phyloP scores from a whole-genome alignment of 2,797 vertebrate species.

The Muraenolepis orangiensis region DNA sequence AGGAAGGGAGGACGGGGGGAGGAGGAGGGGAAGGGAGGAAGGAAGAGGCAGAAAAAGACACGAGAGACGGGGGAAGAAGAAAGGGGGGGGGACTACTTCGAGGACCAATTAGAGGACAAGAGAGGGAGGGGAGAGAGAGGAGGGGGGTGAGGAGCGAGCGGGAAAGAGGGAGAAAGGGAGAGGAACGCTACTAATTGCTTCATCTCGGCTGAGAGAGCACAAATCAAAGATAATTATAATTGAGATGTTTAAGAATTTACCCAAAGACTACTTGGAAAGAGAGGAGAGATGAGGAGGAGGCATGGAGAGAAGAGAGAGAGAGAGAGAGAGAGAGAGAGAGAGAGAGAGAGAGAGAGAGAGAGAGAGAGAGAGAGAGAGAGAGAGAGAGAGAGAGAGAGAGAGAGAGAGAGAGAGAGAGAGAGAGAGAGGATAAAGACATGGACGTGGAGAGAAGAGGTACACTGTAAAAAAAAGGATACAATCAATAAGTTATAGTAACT shows the following conservation, averaged over 20 bases:
- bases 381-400: neutral
- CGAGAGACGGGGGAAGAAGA: too few relatives aligned
- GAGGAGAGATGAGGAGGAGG: conserved; percentile 2
- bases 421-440: too few relatives aligned
- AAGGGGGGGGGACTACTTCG: neutral
- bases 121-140: neutral
- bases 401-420: neutral
- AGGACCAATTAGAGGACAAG: neutral
- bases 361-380: neutral
- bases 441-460: too few relatives aligned
- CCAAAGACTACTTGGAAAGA: conserved; percentile 22
- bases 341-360: neutral
- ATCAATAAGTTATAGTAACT: too few relatives aligned
- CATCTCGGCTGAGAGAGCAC: conserved; percentile 22
- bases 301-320: too few relatives aligned
- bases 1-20: neutral
- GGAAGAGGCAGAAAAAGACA: neutral
- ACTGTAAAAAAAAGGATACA: too few relatives aligned
- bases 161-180: neutral
- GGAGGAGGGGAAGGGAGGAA: neutral
- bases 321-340: neutral
- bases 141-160: neutral
- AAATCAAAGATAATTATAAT: conserved; percentile 63
- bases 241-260: conserved; percentile 47
- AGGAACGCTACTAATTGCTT: conserved; percentile 22